A percentile compares a stretch with the other conserved stretches of the same genome.
These are phyloP conservation scores for Orgyia antiqua DNA, from an alignment of 2,888 invertebrate species.

Conservation along the genomic window DNA sequence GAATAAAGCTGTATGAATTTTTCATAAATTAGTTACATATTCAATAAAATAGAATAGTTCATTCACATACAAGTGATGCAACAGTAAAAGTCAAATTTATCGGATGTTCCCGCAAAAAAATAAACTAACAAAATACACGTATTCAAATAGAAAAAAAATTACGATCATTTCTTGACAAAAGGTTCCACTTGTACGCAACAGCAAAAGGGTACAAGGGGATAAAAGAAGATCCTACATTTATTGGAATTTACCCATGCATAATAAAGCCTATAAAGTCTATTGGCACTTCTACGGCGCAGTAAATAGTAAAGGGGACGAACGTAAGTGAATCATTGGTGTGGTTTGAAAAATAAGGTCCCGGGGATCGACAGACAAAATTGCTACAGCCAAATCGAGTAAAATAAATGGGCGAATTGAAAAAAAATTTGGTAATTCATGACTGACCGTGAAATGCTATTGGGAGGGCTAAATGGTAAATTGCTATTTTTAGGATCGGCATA, in stretches of 20 bases:
- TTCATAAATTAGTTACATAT: too few relatives aligned
- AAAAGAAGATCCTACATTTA: slow-evolving; percentile 16
- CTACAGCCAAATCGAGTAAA: slow-evolving; percentile 28
- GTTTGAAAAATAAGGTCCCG: slow-evolving; percentile 31
- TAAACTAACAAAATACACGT: too few relatives aligned
- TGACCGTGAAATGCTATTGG: slow-evolving; percentile 13
- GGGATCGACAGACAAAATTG: slow-evolving; percentile 31
- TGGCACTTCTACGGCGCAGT: slow-evolving; percentile 23
- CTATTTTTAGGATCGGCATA: slow-evolving; percentile 5
- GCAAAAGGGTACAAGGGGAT: slow-evolving; percentile 11
- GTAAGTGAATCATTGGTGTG: slow-evolving; percentile 31
- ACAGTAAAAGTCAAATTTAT: too few relatives aligned
- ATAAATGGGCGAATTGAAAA: slow-evolving; percentile 28
- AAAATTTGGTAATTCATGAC: slow-evolving; percentile 30
- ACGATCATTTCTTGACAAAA: slow-evolving; percentile 9
- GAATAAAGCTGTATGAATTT: too few relatives aligned
- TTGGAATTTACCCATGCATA: slow-evolving; percentile 21
- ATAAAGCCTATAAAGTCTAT: slow-evolving; percentile 20
- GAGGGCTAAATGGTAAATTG: slow-evolving; percentile 12
- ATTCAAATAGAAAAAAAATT: slow-evolving; percentile 8
- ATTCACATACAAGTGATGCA: too few relatives aligned
- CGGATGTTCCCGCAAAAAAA: too few relatives aligned
- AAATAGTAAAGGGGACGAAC: slow-evolving; percentile 24
- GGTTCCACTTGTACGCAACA: slow-evolving; percentile 9
- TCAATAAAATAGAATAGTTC: too few relatives aligned